A percentile compares a stretch with the other conserved stretches of the same genome.
Evolutionary conservation across 2,888 invertebrate species (phyloP).

Genomic region (Caenorhabditis zanzibari): DNA sequence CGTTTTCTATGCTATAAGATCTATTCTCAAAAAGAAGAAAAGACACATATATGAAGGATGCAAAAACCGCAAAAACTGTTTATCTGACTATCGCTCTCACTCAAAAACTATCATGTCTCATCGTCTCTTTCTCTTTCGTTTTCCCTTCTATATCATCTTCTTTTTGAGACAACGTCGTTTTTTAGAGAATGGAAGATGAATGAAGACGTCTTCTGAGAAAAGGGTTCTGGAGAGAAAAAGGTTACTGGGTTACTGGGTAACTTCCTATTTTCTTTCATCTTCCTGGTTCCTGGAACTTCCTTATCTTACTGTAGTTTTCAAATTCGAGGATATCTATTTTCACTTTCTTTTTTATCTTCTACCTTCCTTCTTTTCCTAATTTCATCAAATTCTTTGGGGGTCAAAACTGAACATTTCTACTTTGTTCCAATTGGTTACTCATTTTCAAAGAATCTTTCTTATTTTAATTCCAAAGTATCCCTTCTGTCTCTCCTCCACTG

Average conservation of each 20-base stretch:
- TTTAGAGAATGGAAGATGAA: slow-evolving; percentile 11
- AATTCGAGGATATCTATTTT: slow-evolving; percentile 3
- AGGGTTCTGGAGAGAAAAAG: neutral
- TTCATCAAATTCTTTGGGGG: neutral
- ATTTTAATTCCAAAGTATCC: slow-evolving; percentile 9
- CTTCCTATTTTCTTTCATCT: slow-evolving; percentile 27
- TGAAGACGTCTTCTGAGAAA: slow-evolving; percentile 7
- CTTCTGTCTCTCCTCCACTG: neutral
- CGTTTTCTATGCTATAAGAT: neutral
- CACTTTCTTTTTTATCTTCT: neutral
- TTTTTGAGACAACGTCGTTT: slow-evolving; percentile 1
- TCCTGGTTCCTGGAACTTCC: neutral
- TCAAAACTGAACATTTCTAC: neutral
- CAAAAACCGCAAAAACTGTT: slow-evolving; percentile 37
- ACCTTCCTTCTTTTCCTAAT: neutral
- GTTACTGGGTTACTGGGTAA: slow-evolving; percentile 23
- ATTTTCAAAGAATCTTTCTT: slow-evolving; percentile 1
- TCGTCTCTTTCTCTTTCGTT: slow-evolving; percentile 39
- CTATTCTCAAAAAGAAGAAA: neutral
- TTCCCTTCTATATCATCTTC: slow-evolving; percentile 15
- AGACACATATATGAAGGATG: slow-evolving; percentile 15
- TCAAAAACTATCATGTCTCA: slow-evolving; percentile 14
- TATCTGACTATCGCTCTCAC: slow-evolving; percentile 51
- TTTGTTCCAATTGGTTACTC: neutral
- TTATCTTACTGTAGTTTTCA: slow-evolving; percentile 5